phyloP scores from a whole-genome alignment of 2,113 vertebrate species.

The Empidonax traillii region DNA sequence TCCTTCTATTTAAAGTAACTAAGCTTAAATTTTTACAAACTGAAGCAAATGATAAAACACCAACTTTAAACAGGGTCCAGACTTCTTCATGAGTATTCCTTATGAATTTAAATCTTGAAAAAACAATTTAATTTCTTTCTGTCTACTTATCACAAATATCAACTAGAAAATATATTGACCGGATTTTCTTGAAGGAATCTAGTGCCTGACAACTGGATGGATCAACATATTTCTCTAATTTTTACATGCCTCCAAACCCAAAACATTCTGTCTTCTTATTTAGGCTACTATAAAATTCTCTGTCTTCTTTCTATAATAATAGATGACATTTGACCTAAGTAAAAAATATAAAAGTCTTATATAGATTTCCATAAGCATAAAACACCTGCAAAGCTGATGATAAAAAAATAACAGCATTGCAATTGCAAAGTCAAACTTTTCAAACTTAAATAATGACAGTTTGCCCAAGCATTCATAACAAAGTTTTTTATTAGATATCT shows the following conservation, averaged over 20 bases:
- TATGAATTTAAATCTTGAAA: not conserved
- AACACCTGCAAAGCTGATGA: not conserved
- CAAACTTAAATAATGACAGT: not conserved
- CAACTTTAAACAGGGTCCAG: not conserved
- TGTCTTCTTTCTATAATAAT: not conserved
- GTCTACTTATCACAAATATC: not conserved
- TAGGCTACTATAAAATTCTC: not conserved
- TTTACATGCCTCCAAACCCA: not conserved
- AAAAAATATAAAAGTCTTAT: not conserved
- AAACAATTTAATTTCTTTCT: not conserved
- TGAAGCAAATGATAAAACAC: not conserved
- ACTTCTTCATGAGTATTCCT: not conserved
- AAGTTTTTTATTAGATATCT: not conserved
- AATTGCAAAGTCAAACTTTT: not conserved
- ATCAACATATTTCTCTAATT: not conserved
- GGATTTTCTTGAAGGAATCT: not conserved
- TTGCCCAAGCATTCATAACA: not conserved
- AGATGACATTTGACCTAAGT: not conserved
- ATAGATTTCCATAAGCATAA: not conserved
- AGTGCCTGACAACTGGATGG: not conserved
- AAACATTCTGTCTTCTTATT: not conserved
- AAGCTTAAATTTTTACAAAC: not conserved
- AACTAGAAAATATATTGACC: not conserved
- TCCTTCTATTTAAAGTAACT: not conserved
- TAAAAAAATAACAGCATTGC: not conserved